Evolutionary conservation across 2,113 vertebrate species (phyloP).

Genomic region (Upupa epops): DNA sequence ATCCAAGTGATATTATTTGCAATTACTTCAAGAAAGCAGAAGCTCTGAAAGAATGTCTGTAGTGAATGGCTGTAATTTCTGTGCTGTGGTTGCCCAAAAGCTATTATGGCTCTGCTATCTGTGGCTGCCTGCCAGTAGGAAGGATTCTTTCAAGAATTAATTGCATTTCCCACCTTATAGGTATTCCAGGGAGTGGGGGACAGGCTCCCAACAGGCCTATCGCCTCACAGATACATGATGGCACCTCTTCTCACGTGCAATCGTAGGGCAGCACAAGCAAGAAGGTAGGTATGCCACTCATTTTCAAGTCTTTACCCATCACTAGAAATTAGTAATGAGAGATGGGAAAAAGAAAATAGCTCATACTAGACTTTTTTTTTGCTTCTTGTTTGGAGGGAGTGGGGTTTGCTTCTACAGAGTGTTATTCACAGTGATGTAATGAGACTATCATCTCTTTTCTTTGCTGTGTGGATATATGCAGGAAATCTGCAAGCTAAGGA

Average conservation of each 20-base stretch:
- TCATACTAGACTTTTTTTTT: not conserved
- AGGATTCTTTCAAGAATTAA: slow-evolving; percentile 57
- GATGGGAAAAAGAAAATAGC: not conserved
- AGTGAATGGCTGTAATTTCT: slow-evolving; percentile 46
- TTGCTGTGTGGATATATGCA: not conserved
- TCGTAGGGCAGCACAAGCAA: not conserved
- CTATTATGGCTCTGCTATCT: slow-evolving; percentile 6
- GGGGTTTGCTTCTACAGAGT: not conserved
- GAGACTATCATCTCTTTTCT: not conserved
- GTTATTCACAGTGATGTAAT: not conserved
- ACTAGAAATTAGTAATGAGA: not conserved
- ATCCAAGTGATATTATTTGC: slow-evolving; percentile 50
- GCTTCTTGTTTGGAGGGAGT: not conserved
- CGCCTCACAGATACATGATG: not conserved
- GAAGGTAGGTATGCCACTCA: not conserved
- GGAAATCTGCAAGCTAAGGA: not conserved
- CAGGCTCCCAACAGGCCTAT: not conserved
- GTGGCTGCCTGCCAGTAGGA: slow-evolving; percentile 40
- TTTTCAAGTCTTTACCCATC: not conserved
- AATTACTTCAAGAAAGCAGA: slow-evolving; percentile 55
- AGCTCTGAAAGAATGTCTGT: slow-evolving; percentile 40
- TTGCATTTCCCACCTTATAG: slow-evolving; percentile 35
- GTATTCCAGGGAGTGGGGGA: slow-evolving; percentile 2
- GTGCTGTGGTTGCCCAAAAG: slow-evolving; percentile 39
- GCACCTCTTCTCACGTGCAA: not conserved